Conservation (phyloP, 2,113 vertebrate species). For the Gulo gulo region DNA sequence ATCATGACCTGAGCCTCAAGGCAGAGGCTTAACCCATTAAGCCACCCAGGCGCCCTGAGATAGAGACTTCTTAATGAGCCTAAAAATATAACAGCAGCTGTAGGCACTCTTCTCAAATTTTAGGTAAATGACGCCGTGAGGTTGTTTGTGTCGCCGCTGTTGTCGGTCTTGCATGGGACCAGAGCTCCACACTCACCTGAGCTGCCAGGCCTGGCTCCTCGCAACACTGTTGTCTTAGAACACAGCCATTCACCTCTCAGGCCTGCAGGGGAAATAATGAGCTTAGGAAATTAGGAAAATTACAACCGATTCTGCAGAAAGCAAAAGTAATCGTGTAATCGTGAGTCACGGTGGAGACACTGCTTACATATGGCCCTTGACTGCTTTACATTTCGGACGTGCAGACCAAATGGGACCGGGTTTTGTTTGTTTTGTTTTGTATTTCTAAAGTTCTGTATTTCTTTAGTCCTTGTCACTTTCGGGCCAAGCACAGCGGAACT, state of each 20-base stretch:
- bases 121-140: accelerated
- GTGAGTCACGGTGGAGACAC: accelerated
- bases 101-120: neutral
- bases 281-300: neutral
- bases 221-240: neutral
- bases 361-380: neutral
- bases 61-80: neutral
- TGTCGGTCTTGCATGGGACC: no score
- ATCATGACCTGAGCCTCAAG: no score
- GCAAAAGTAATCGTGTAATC: neutral
- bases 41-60: neutral
- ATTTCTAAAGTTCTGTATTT: neutral
- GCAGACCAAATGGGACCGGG: neutral
- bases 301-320: neutral
- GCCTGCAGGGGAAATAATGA: neutral
- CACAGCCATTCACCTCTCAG: neutral
- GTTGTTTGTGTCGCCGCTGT: accelerated
- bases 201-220: neutral
- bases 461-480: neutral
- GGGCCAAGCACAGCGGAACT: neutral
- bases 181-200: no score
- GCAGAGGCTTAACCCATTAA: no score
- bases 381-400: neutral
- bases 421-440: neutral
- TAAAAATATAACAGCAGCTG: neutral